Evolutionary conservation across 1,140 invertebrate genomes (phyloP), one percentile per base, ranked within the genome.

Genomic region (Microplitis mediator): DNA sequence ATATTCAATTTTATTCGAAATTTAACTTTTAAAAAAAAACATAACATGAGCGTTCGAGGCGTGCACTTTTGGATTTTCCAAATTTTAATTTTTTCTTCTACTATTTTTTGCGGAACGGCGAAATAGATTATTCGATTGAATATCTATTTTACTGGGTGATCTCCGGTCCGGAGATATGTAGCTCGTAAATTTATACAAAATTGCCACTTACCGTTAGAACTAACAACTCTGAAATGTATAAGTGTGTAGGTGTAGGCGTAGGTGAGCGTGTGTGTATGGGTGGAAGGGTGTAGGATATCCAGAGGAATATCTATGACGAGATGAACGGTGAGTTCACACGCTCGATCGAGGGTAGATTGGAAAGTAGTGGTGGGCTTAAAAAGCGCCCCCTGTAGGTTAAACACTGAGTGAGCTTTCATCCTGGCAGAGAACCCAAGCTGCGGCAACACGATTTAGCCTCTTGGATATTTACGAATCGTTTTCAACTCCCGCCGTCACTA

Each of bases 171-270:
- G 11, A 54, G 13, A 67, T 52, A 63, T 13, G 31, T 61, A 31
- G 5, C 63, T 67, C 65, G 65, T 67, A 67, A 67, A 67, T 67
- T 67, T 54, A 67, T 54, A 32, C 50, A 54, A 67, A 67, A 67
- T 67, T 67, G 65, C 65, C 50, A 67, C 65, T 67, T 67, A 67
- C 50, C 23, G 50, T 52, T 67, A 67, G 51, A 45, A 31, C 51
- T 51, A 67, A 67, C 65, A 67, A 54, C 50, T 67, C 13, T 14
- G 50, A 65, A 16, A 32, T 65, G 45, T 11, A 8, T 23, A 23
- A 23, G 23, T 23, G 23, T 23, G 23, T 23, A 23, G 23, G 23
- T 23, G 23, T 23, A 23, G 23, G 23, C 23, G 23, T 23, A 23
- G 39, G 11, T 45, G 39, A 3, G 5, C 3, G 39, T 45, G 39